phyloP scores from a whole-genome alignment of 1,140 invertebrate genomes.

The Drosophila parvula region DNA sequence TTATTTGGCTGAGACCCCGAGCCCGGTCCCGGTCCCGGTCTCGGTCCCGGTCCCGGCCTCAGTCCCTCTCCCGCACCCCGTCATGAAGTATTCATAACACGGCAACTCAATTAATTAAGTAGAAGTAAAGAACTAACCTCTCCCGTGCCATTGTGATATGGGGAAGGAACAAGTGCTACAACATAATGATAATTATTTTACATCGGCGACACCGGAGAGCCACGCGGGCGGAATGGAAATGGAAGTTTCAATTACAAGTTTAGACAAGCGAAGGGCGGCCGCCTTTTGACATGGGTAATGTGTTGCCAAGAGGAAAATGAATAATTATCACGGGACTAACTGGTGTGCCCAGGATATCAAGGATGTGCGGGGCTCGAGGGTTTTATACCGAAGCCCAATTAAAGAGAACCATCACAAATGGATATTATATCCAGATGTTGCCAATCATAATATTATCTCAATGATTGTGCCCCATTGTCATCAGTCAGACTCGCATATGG shows the following conservation, averaged over 20 bases:
- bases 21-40: not conserved
- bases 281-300: conserved; percentile 58
- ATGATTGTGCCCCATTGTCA: conserved; percentile 1
- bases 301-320: conserved; percentile 62
- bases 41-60: not conserved
- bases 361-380: not conserved
- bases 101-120: conserved; percentile 79
- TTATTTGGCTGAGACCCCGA: conserved; percentile 56
- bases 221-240: conserved; percentile 8
- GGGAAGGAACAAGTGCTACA: conserved; percentile 40
- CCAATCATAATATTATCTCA: not conserved
- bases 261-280: conserved; percentile 40
- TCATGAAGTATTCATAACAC: conserved; percentile 79
- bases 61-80: not conserved
- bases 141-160: conserved; percentile 42
- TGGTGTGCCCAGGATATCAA: conserved; percentile 1
- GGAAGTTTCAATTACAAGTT: conserved; percentile 70
- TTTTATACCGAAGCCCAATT: conserved; percentile 12
- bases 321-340: conserved; percentile 48
- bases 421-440: conserved; percentile 6
- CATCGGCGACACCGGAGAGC: conserved; percentile 26
- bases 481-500: not conserved
- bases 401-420: conserved; percentile 3
- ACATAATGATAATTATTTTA: conserved; percentile 76
- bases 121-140: conserved; percentile 59